Percentiles rank a stretch among this genome's conserved stretches.
phyloP scores from a whole-genome alignment of 1,140 invertebrate species.

The Saccostrea cuccullata region DNA sequence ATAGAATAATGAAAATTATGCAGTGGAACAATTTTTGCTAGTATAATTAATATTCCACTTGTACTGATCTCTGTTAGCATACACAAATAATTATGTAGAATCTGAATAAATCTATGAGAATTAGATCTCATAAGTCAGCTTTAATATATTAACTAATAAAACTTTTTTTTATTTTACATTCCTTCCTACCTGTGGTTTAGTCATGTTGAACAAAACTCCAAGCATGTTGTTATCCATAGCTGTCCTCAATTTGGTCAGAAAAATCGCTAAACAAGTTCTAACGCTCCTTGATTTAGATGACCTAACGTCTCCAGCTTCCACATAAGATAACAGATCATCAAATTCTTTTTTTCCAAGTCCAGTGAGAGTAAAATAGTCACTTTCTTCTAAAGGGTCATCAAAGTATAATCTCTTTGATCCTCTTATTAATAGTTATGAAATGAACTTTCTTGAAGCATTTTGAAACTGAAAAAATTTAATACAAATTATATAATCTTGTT shows the following conservation, averaged over 20 bases:
- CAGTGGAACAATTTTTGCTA: too few species aligned
- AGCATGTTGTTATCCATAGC: slow-evolving; percentile 10
- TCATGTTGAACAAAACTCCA: not conserved
- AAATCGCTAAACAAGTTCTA: slow-evolving; percentile 10
- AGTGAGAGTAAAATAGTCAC: slow-evolving; percentile 21
- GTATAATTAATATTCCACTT: too few species aligned
- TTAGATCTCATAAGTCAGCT: too few species aligned
- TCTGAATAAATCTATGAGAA: too few species aligned
- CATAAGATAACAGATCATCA: not conserved
- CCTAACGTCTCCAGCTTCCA: not conserved
- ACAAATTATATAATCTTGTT: too few species aligned
- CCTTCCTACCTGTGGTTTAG: slow-evolving; percentile 22
- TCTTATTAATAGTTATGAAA: not conserved
- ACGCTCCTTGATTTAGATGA: too few species aligned
- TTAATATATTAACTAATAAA: too few species aligned
- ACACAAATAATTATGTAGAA: too few species aligned
- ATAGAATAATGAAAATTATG: too few species aligned
- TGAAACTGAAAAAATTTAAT: too few species aligned
- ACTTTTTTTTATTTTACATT: not conserved
- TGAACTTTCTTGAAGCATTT: too few species aligned
- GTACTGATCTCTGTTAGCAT: too few species aligned
- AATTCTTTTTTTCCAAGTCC: not conserved
- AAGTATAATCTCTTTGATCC: slow-evolving; percentile 25
- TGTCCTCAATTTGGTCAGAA: slow-evolving; percentile 38
- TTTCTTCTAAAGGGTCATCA: slow-evolving; percentile 19